Evolutionary conservation across 2,888 invertebrate species (phyloP).

Genomic region (Netelia virgata): DNA sequence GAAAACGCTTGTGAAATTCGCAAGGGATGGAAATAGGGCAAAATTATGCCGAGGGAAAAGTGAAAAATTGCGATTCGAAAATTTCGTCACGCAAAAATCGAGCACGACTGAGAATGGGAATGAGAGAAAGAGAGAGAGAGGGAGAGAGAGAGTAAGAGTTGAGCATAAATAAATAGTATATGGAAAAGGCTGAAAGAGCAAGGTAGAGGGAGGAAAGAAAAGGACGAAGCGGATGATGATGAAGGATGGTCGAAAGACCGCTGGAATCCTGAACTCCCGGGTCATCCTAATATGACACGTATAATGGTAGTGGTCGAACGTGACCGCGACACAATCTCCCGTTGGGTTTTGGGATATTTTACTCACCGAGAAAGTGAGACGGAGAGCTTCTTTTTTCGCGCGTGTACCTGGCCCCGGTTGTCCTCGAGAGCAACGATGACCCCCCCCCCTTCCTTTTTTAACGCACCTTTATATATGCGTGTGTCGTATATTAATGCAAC

Average conservation of each 20-base stretch:
- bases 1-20: slow-evolving; percentile 37
- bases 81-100: slow-evolving; percentile 48
- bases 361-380: slow-evolving; percentile 1
- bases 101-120: too few relatives aligned
- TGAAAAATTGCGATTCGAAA: slow-evolving; percentile 40
- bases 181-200: background rate
- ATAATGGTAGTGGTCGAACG: slow-evolving; percentile 43
- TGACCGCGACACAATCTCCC: slow-evolving; percentile 39
- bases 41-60: slow-evolving; percentile 42
- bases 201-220: slow-evolving; percentile 9
- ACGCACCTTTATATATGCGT: background rate
- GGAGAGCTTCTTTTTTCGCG: slow-evolving; percentile 32
- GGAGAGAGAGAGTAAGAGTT: background rate
- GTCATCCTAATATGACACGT: slow-evolving; percentile 69
- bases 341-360: slow-evolving; percentile 44
- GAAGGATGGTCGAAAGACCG: slow-evolving; percentile 27
- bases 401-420: slow-evolving; percentile 43
- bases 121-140: too few relatives aligned
- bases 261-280: slow-evolving; percentile 60
- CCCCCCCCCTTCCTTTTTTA: slow-evolving; percentile 11
- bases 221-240: slow-evolving; percentile 8
- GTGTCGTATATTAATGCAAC: background rate
- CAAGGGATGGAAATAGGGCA: slow-evolving; percentile 24
- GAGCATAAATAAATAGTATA: slow-evolving; percentile 1
- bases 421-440: slow-evolving; percentile 27